These are phyloP conservation scores for Rhagonycha fulva DNA, from an alignment of 2,888 invertebrate species.

Conservation along the genomic window DNA sequence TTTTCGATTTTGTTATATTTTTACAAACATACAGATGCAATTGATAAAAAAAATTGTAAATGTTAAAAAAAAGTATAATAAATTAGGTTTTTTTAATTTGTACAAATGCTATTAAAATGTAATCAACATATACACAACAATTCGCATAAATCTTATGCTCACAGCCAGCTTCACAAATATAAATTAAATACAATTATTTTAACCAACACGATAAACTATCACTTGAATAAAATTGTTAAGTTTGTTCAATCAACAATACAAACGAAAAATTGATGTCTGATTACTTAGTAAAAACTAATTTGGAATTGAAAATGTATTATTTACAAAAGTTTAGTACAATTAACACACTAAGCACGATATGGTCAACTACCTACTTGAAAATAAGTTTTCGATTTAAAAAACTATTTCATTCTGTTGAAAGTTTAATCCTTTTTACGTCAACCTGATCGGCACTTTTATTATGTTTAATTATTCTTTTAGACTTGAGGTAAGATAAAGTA, in stretches of 20 bases:
- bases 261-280: background rate
- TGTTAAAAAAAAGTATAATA: background rate
- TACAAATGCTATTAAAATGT: background rate
- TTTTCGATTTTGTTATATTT: background rate
- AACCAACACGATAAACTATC: background rate
- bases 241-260: background rate
- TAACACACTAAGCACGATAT: background rate
- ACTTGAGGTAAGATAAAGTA: constrained; percentile 51
- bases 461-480: constrained; percentile 51
- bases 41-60: background rate
- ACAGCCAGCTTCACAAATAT: constrained; percentile 13
- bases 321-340: background rate
- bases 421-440: constrained; percentile 43
- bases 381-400: background rate
- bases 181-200: background rate
- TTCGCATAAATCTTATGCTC: background rate
- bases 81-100: background rate
- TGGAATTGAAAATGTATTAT: background rate
- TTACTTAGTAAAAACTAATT: background rate
- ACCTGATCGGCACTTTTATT: constrained; percentile 40
- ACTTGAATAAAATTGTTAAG: background rate
- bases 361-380: background rate
- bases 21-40: background rate
- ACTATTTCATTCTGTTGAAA: constrained; percentile 8
- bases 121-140: background rate